phyloP scores from a whole-genome alignment of 2,113 vertebrate genomes.

The Peromyscus leucopus region DNA sequence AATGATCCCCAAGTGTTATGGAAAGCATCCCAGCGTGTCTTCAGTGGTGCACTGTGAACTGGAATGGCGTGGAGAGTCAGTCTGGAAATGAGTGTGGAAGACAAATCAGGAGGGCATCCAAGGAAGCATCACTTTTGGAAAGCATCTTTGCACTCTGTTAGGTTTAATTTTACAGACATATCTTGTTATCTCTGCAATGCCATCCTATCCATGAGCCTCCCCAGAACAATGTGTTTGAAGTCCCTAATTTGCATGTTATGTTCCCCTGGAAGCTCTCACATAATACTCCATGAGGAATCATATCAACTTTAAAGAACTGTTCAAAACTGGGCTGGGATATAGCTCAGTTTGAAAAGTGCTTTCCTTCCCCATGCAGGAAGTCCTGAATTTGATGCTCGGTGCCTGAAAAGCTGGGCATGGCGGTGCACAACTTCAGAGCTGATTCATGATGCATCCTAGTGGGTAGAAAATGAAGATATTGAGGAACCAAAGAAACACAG shows the following conservation, averaged over 20 bases:
- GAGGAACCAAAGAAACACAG: not conserved
- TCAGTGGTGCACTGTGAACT: not conserved
- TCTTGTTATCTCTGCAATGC: not conserved
- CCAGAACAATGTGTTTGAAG: not conserved
- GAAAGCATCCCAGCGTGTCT: not conserved
- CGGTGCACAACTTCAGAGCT: not conserved
- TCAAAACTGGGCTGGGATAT: not conserved
- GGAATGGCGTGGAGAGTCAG: not conserved
- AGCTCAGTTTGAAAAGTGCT: not conserved
- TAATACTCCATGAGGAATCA: not conserved
- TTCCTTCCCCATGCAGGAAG: not conserved
- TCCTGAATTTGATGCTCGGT: not conserved
- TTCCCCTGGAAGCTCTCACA: not conserved
- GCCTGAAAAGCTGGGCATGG: not conserved
- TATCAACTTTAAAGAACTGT: not conserved
- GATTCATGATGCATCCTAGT: not conserved
- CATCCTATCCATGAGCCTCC: not conserved
- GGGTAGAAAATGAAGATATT: not conserved
- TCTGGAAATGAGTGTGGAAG: not conserved
- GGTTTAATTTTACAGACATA: not conserved
- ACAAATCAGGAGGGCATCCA: not conserved
- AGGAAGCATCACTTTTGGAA: not conserved
- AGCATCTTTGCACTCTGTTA: not conserved
- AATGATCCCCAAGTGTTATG: not conserved
- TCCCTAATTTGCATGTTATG: not conserved